Conservation (phyloP, 2,888 invertebrate genomes). For the Diaphora mendica region DNA sequence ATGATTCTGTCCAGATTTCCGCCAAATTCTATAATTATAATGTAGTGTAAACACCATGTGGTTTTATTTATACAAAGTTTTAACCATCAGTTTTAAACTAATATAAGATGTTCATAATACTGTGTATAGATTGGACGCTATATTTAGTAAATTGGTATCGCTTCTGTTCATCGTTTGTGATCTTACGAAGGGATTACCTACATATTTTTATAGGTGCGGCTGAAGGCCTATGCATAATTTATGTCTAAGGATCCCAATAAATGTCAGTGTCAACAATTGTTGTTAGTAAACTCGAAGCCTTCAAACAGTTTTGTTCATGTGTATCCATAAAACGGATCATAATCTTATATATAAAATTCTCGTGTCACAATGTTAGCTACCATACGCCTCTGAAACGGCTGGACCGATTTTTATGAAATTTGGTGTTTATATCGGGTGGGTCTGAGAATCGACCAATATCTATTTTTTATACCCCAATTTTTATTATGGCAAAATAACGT, state of each 20-base stretch:
- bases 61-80: slow-evolving; percentile 59
- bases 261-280: slow-evolving; percentile 67
- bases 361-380: no score
- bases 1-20: slow-evolving; percentile 65
- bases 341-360: no score
- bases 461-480: no score
- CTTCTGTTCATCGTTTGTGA: slow-evolving; percentile 22
- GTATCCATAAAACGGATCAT: not conserved
- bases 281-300: slow-evolving; percentile 59
- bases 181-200: slow-evolving; percentile 14
- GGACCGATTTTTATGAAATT: no score
- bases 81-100: slow-evolving; percentile 55
- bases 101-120: slow-evolving; percentile 47
- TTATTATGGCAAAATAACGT: no score
- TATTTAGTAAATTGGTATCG: slow-evolving; percentile 36
- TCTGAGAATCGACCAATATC: no score
- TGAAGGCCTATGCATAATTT: slow-evolving; percentile 65
- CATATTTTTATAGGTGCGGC: slow-evolving; percentile 27
- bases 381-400: no score
- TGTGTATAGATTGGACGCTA: slow-evolving; percentile 35
- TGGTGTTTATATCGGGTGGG: no score
- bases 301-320: slow-evolving; percentile 7
- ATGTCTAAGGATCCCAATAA: slow-evolving; percentile 67
- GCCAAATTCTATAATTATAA: slow-evolving; percentile 62
- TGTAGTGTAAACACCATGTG: slow-evolving; percentile 58